Evolutionary conservation across 2,797 vertebrate species (phyloP).

Genomic region (Intellagama lesueurii): DNA sequence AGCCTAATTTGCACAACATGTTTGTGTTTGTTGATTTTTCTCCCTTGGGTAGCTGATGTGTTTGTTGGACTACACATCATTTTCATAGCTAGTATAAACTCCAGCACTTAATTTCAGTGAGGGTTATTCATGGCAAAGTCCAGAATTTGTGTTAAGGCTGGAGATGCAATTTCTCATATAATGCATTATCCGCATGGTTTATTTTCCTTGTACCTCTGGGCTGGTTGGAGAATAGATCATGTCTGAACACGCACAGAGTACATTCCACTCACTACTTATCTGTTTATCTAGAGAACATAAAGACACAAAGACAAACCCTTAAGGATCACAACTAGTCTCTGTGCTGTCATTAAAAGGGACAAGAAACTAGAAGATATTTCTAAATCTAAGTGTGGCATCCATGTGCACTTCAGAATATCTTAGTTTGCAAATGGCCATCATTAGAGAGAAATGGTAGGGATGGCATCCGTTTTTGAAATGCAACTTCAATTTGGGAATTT

Average conservation of each 20-base stretch:
- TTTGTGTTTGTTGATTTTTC: background rate
- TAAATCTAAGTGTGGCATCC: background rate
- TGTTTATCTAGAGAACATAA: background rate
- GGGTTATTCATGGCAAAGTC: background rate
- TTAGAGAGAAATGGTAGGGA: background rate
- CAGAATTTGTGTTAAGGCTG: background rate
- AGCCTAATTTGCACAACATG: background rate
- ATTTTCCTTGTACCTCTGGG: background rate
- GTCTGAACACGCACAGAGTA: background rate
- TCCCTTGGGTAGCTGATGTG: background rate
- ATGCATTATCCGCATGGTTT: background rate
- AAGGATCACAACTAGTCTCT: background rate
- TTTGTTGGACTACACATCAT: background rate
- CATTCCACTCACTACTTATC: background rate
- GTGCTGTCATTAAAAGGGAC: background rate
- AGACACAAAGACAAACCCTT: background rate
- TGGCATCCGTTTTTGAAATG: background rate
- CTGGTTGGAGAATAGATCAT: background rate
- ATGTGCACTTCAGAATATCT: background rate
- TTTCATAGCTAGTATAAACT: background rate
- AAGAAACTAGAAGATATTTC: background rate
- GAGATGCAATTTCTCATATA: background rate
- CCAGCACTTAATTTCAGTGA: background rate
- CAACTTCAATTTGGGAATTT: background rate
- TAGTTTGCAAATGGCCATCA: background rate